Evolutionary conservation across 2,888 invertebrate species (phyloP).

Genomic region (Sycophila texana): DNA sequence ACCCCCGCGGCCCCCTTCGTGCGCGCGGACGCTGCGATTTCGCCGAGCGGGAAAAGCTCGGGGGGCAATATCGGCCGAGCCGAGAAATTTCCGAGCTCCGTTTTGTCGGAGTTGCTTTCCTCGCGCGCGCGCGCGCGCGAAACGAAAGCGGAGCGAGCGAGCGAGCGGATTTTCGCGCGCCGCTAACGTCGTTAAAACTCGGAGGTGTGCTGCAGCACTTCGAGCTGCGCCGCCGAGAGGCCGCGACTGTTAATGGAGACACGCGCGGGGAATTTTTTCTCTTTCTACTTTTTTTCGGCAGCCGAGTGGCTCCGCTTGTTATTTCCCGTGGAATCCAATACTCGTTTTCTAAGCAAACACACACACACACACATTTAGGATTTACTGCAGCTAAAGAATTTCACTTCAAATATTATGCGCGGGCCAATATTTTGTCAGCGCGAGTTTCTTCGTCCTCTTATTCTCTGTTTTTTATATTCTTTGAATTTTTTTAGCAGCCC

Average conservation of each 20-base stretch:
- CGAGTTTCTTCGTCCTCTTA: background rate
- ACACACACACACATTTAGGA: too few species aligned
- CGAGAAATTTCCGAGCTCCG: background rate
- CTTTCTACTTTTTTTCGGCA: background rate
- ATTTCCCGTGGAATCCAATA: background rate
- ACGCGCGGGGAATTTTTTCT: background rate
- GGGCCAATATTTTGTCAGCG: background rate
- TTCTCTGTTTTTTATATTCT: too few species aligned
- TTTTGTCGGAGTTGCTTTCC: too few species aligned
- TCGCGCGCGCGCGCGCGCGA: too few species aligned
- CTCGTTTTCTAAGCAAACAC: background rate
- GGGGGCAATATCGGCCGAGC: background rate
- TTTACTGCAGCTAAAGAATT: background rate
- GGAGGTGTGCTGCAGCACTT: background rate
- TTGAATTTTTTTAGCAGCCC: too few species aligned
- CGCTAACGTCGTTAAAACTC: too few species aligned
- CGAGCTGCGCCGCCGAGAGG: too few species aligned
- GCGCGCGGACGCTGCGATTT: background rate
- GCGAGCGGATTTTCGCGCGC: too few species aligned
- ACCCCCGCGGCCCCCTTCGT: conserved; percentile 55
- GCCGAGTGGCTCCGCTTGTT: too few species aligned
- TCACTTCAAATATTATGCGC: background rate
- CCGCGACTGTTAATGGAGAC: background rate
- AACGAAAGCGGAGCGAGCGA: too few species aligned
- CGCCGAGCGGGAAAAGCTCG: background rate